Percentiles rank a stretch among this genome's conserved stretches.
These are phyloP conservation scores for Arenaria interpres DNA, from an alignment of 2,113 vertebrate genomes.

Conservation along the genomic window DNA sequence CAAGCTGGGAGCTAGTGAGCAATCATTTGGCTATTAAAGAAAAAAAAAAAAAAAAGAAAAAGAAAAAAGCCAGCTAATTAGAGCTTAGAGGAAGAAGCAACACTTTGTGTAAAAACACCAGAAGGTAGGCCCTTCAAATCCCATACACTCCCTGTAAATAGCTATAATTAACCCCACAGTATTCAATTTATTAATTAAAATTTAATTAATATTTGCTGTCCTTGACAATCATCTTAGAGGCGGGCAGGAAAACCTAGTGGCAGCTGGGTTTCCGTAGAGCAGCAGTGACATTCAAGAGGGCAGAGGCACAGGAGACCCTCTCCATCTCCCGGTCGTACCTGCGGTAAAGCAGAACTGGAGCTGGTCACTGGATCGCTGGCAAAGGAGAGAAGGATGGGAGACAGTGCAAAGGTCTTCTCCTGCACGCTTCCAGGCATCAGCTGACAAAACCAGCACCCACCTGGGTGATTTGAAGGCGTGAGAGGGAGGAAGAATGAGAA, in stretches of 20 bases:
- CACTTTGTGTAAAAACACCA: slow-evolving; percentile 39
- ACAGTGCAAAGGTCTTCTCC: not conserved
- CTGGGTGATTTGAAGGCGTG: not conserved
- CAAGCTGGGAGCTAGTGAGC: slow-evolving; percentile 21
- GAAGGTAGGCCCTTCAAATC: slow-evolving; percentile 53
- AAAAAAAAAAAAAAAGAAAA: not conserved
- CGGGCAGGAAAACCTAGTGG: not conserved
- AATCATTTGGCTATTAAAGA: slow-evolving; percentile 19
- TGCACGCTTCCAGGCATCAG: not conserved
- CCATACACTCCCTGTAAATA: slow-evolving; percentile 25
- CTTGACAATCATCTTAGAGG: not conserved
- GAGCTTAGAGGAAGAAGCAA: slow-evolving; percentile 32
- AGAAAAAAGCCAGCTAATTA: slow-evolving; percentile 20
- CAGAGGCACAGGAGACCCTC: not conserved
- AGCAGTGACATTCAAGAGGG: not conserved
- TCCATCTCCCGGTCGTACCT: not conserved
- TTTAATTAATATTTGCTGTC: slow-evolving; percentile 60
- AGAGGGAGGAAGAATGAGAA: not conserved
- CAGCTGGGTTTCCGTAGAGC: not conserved
- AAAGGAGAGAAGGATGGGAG: not conserved
- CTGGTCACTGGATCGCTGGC: not conserved
- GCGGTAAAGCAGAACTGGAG: not conserved
- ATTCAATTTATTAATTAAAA: slow-evolving; percentile 66
- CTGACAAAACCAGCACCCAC: not conserved
- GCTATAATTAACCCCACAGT: slow-evolving; percentile 44